Base-by-base conservation (phyloP, 2,113 vertebrate species). In the Crypturellus undulatus region DNA sequence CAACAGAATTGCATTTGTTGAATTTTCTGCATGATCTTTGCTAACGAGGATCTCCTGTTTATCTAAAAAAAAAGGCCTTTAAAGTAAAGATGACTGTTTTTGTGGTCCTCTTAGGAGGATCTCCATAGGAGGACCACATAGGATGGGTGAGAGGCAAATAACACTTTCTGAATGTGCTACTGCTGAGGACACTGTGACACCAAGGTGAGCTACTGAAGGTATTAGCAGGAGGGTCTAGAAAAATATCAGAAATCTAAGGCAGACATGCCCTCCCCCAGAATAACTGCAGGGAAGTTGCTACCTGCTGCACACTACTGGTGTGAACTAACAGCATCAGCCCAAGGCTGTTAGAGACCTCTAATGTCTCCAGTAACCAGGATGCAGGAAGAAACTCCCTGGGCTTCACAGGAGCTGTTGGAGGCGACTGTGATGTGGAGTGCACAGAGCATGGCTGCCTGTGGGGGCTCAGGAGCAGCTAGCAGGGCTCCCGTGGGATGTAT, bases 361-460 rank as follows among this genome's bases (percentile, higher is more conserved):
- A 72, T 21, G 34, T 32, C 19, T 38, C 4, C 2, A 17, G 4
- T 34, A 71, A n/a, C 6, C 6, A 7, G 13, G 14, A 20, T 62
- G 19, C 10, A 77, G 30, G 21, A 84, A 34, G 24, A 32, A 91
- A 17, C 9, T 38, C 12, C 6, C 11, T 45, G 42, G 24, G 11
- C 22, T 45, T 67, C 24, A 8, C 38, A 68, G 34, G 13, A n/a
- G 2, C 42, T 21, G 13, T 21, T 71, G 32, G 62, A 40, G 51
- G 28, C 32, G 40, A 11, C 3, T 79, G 18, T 24, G 54, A 6
- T 42, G 38, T 19, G 3, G 17, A 9, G 16, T 12, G 32, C 43
- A 12, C 2, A 38, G 42, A 2, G 0, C 22, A 21, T 24, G 12
- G 36, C 7, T 47, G 60, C 28, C 12, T 6, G 5, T 0, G 1